These are phyloP conservation scores for Anolis carolinensis DNA, from an alignment of 2,113 vertebrate species.

Conservation along the genomic window DNA sequence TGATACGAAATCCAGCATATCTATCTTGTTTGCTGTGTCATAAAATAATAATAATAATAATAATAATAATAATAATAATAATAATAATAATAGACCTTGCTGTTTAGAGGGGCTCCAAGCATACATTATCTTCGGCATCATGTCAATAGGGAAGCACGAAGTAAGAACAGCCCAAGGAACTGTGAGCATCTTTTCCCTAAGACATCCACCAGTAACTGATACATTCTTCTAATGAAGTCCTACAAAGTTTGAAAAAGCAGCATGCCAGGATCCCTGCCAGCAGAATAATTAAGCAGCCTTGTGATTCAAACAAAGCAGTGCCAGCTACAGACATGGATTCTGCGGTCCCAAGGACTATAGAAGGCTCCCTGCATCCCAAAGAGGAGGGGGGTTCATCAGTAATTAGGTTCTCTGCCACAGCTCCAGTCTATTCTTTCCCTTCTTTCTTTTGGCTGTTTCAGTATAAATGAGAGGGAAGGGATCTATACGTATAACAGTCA, in stretches of 20 bases:
- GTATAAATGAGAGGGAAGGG: constrained; percentile 1
- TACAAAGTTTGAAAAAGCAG: constrained; percentile 5
- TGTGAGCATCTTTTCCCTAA: constrained; percentile 38
- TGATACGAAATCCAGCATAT: too few relatives aligned
- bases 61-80: constrained; percentile 28
- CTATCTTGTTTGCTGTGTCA: too few relatives aligned
- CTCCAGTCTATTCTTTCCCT: fast-evolving
- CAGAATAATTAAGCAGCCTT: constrained; percentile 15
- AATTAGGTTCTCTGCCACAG: neutral
- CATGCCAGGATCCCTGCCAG: constrained; percentile 34
- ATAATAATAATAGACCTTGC: constrained; percentile 10
- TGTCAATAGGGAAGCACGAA: constrained; percentile 53
- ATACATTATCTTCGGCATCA: constrained; percentile 41
- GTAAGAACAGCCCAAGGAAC: constrained; percentile 42
- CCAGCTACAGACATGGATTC: constrained; percentile 31
- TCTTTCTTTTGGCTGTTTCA: neutral
- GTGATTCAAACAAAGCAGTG: fast-evolving
- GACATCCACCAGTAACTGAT: constrained; percentile 57
- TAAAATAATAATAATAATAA: too few relatives aligned
- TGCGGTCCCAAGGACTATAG: neutral
- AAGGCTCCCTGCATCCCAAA: neutral
- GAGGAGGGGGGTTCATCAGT: neutral
- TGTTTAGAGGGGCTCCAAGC: constrained; percentile 28
- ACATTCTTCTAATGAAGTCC: constrained; percentile 61
- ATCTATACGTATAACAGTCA: neutral